Base-by-base conservation (phyloP, 2,113 vertebrate genomes). In the Nannospalax galili region DNA sequence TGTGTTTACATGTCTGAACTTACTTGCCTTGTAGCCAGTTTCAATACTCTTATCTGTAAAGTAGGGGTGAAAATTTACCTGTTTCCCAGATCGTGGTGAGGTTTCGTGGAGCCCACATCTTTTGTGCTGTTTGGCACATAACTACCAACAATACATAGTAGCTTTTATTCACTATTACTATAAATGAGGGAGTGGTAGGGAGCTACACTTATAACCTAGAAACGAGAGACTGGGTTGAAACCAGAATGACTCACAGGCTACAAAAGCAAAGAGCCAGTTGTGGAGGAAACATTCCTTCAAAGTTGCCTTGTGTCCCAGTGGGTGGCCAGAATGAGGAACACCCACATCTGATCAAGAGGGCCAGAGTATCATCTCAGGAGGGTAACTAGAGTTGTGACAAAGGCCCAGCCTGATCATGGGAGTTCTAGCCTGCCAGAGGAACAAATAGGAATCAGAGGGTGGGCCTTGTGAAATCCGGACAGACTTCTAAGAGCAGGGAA, bases 161-260 rank as follows among this genome's bases (percentile, higher is more conserved):
- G 40, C 35, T 85, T 84, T 37, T 67, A 45, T 72, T 95, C n/a
- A 2, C 20, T 20, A 0, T 77, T 64, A 58, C 77, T 62, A 52
- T 91, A 65, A 64, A 28, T 28, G n/a, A 60, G 70, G 94, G 91
- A 67, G 86, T 90, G 75, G 45, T 30, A 30, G 11, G 88, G 92
- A 96, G 80, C 85, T 80, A 45, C 89, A 90, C 64, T 37, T 11
- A 42, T 35, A 30, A 84, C 73, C 84, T 92, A 69, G 32, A 90
- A 28, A 73, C 67, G 84, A 90, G 86, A 84, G 78, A 69, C 64
- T 45, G 58, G 40, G 28, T 42, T 86, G 87, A 65, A 94, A 85
- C 69, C 72, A 42, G 37, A 30, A 60, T 95, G 93, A 97, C 91
- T 97, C 95, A 94, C 60, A 7, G 7, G 42, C 81, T 85, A 40